phyloP scores from a whole-genome alignment of 2,113 vertebrate genomes.

The Semnornis frantzii region DNA sequence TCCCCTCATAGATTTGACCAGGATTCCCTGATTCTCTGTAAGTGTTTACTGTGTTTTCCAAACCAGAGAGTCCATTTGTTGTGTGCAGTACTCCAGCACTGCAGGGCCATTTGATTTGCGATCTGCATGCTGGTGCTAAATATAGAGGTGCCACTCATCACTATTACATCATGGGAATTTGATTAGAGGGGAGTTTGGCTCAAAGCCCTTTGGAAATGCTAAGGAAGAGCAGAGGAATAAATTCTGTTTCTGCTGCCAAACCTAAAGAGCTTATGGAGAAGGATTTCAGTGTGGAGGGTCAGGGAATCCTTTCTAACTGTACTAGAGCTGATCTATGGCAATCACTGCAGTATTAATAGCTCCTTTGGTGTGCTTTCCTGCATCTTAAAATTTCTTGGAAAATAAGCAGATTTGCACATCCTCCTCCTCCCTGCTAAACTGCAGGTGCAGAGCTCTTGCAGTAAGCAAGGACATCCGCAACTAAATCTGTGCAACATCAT shows the following conservation, averaged over 20 bases:
- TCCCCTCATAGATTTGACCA: not conserved
- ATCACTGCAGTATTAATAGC: not conserved
- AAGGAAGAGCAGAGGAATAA: not conserved
- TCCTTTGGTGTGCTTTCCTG: not conserved
- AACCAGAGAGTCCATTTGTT: not conserved
- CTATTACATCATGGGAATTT: not conserved
- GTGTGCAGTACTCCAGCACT: not conserved
- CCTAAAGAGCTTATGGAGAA: not conserved
- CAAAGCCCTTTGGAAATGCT: not conserved
- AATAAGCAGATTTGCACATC: not conserved
- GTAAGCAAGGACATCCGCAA: too few species aligned
- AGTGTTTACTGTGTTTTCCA: not conserved
- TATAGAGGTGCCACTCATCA: not conserved
- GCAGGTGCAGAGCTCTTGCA: not conserved
- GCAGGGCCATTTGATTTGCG: not conserved
- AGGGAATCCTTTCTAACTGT: not conserved
- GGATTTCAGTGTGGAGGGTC: not conserved
- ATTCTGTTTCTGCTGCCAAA: not conserved
- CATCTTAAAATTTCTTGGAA: not conserved
- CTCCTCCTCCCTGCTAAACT: not conserved
- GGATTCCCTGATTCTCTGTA: not conserved
- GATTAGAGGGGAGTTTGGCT: not conserved
- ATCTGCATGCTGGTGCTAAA: not conserved
- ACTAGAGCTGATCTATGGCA: not conserved
- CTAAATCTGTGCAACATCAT: too few species aligned